A percentile compares a stretch with the other conserved stretches of the same genome.
Evolutionary conservation across 2,113 vertebrate genomes (phyloP).

Genomic region (Variabilichromis moorii): DNA sequence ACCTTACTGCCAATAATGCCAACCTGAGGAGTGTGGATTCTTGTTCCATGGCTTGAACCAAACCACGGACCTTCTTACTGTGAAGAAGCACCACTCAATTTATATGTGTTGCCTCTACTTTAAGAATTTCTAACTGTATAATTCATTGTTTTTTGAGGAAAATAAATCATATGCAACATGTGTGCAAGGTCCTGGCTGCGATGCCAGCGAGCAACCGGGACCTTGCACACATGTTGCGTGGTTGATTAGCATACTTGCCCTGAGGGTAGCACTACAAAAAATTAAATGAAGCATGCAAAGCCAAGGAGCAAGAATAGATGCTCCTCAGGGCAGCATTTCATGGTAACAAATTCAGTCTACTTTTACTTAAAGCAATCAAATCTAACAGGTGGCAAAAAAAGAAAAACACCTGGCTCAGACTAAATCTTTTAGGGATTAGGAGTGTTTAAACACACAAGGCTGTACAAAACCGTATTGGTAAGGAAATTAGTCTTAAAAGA

Average conservation of each 20-base stretch:
- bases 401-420: neutral
- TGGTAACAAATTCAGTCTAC: neutral
- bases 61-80: neutral
- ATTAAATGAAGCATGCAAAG: neutral
- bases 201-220: neutral
- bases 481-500: neutral
- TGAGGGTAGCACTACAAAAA: neutral
- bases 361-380: neutral
- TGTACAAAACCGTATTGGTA: rapidly evolving
- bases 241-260: neutral
- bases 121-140: neutral
- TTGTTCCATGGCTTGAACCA: neutral
- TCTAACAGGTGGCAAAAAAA: rapidly evolving
- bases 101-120: neutral
- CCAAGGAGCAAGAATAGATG: neutral
- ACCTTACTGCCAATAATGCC: neutral
- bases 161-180: neutral
- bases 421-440: neutral
- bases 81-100: neutral
- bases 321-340: neutral
- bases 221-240: neutral
- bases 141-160: neutral
- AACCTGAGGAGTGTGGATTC: neutral
- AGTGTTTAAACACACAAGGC: neutral
- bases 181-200: neutral